Percentiles rank a stretch among this genome's conserved stretches.
phyloP scores from a whole-genome alignment of 2,113 vertebrate genomes.

The Phyllostomus hastatus region DNA sequence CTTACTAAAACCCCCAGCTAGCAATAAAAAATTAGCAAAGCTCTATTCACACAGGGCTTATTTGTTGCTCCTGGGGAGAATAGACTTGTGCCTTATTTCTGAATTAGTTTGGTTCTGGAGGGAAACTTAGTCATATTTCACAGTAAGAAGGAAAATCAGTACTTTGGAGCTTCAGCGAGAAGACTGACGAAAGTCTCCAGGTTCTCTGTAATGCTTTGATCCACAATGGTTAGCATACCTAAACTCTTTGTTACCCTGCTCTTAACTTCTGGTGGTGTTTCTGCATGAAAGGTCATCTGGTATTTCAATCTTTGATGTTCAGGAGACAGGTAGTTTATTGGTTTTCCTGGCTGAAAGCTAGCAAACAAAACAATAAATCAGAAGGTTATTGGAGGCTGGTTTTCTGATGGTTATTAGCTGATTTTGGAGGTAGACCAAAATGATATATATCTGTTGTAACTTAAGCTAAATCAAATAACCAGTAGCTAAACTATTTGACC shows the following conservation, averaged over 20 bases:
- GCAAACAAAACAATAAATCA: constrained; percentile 23
- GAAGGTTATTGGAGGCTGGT: neutral
- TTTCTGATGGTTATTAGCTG: constrained; percentile 34
- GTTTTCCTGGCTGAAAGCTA: neutral
- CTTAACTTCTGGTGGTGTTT: neutral
- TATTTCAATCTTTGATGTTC: constrained; percentile 29
- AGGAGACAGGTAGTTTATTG: neutral
- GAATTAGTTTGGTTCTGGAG: constrained; percentile 32
- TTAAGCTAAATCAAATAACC: neutral
- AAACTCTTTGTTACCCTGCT: neutral
- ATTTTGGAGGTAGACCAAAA: constrained; percentile 16
- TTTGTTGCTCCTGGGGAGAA: constrained; percentile 15
- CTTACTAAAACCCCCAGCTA: constrained; percentile 38
- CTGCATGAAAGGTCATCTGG: constrained; percentile 17
- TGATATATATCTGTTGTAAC: constrained; percentile 17
- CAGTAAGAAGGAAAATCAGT: constrained; percentile 31
- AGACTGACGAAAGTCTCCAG: neutral
- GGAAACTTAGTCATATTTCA: neutral
- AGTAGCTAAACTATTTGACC: neutral
- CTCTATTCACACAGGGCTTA: neutral
- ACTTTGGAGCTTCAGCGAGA: neutral
- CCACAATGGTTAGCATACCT: neutral
- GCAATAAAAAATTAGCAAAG: neutral
- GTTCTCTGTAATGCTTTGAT: neutral
- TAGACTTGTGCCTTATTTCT: constrained; percentile 39